Evolutionary conservation across 1,140 invertebrate genomes (phyloP).

Genomic region (Leptestheria dahalacensis): DNA sequence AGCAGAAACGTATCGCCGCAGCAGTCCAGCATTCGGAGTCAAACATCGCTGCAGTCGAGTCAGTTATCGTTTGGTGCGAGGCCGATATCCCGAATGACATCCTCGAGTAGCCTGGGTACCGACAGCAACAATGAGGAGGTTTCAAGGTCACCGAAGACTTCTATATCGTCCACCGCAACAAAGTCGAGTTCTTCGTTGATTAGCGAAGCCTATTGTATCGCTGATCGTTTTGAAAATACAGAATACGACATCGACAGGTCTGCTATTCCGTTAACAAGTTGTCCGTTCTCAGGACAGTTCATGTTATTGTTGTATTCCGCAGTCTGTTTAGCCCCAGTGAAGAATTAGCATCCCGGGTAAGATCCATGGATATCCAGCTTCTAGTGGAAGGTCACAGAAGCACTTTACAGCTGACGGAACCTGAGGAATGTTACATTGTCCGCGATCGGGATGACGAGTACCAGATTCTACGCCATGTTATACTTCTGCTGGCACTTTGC

Average conservation of each 20-base stretch:
- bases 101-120: not conserved
- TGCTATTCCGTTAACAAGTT: too few species aligned
- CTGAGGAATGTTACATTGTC: constrained; percentile 31
- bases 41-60: not conserved
- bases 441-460: constrained; percentile 32
- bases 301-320: not conserved
- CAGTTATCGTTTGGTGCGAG: not conserved
- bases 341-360: constrained; percentile 31
- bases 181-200: not conserved
- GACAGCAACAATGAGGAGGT: not conserved
- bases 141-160: not conserved
- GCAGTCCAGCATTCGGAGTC: not conserved
- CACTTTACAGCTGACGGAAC: constrained; percentile 32
- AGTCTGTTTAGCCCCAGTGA: constrained; percentile 23
- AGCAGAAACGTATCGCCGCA: constrained; percentile 14
- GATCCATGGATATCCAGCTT: constrained; percentile 27
- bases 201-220: not conserved
- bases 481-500: constrained; percentile 61
- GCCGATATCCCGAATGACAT: not conserved
- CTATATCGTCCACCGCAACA: not conserved
- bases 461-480: constrained; percentile 63
- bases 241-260: not conserved
- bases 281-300: too few species aligned
- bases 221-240: not conserved
- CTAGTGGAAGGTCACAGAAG: constrained; percentile 26